phyloP scores from a whole-genome alignment of 2,797 vertebrate species.

The Cygnus olor region DNA sequence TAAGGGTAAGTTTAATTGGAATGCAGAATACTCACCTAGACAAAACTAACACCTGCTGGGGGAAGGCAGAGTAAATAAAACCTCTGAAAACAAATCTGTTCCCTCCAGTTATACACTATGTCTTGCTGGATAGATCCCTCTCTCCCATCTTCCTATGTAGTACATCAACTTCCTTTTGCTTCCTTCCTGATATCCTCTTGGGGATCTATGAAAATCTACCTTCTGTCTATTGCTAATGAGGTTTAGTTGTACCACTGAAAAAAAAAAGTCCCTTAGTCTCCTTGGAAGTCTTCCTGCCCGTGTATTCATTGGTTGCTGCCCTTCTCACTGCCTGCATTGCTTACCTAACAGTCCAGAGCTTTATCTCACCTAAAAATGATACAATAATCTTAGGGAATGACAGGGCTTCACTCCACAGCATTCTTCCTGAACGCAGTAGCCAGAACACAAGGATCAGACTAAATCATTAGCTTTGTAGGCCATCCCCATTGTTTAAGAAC shows the following conservation, averaged over 20 bases:
- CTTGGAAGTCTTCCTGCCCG: background rate
- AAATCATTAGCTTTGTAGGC: background rate
- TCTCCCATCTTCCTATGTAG: background rate
- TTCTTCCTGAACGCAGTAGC: background rate
- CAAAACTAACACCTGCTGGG: background rate
- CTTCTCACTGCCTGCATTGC: background rate
- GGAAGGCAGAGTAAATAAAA: background rate
- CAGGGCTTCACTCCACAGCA: background rate
- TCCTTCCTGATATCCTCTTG: background rate
- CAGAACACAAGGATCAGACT: background rate
- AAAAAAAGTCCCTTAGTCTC: background rate
- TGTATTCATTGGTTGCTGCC: background rate
- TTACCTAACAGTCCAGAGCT: background rate
- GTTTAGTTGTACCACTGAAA: background rate
- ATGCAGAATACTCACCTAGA: background rate
- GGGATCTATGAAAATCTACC: background rate
- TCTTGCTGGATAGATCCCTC: background rate
- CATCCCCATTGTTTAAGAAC: background rate
- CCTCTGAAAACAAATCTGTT: background rate
- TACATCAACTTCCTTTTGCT: background rate
- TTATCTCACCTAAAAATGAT: background rate
- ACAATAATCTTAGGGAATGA: background rate
- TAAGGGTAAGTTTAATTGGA: background rate
- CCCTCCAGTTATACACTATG: background rate
- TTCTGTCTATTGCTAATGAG: background rate